These are phyloP conservation scores for Austrofundulus limnaeus DNA, from an alignment of 2,113 vertebrate species.

Conservation along the genomic window DNA sequence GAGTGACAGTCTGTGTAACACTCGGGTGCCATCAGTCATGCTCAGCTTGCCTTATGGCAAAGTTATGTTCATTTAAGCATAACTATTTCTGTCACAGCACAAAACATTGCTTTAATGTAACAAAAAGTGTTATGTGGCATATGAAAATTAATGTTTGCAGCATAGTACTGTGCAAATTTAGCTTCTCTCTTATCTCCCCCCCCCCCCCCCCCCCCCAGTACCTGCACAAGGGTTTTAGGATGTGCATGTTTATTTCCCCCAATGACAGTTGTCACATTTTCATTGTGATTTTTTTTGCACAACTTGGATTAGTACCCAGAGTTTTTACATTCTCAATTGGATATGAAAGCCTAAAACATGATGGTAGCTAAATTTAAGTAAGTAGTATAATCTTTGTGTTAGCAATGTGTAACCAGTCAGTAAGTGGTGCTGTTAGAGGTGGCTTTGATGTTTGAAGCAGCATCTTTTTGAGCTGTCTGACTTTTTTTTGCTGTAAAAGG, in stretches of 20 bases:
- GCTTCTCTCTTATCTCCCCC: not conserved
- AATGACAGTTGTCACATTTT: not conserved
- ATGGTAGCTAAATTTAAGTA: too few relatives aligned
- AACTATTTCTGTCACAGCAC: not conserved
- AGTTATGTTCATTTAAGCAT: not conserved
- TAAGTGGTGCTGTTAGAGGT: not conserved
- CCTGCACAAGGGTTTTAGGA: not conserved
- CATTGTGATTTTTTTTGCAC: too few relatives aligned
- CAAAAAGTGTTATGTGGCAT: not conserved
- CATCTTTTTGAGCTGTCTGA: conserved; percentile 13
- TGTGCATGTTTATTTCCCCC: not conserved
- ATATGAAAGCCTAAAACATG: too few relatives aligned
- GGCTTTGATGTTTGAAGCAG: conserved; percentile 18
- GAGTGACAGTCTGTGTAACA: not conserved
- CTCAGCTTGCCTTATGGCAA: conserved; percentile 1
- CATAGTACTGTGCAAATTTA: not conserved
- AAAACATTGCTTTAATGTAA: not conserved
- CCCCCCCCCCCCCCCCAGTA: too few relatives aligned
- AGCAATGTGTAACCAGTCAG: not conserved
- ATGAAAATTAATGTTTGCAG: not conserved
- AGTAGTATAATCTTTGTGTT: not conserved
- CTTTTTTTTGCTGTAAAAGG: conserved; percentile 7
- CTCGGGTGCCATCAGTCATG: not conserved
- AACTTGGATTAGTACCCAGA: too few relatives aligned
- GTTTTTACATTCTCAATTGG: too few relatives aligned